A percentile compares a stretch with the other conserved stretches of the same genome.
These are phyloP conservation scores for Amyelois transitella DNA, from an alignment of 1,140 invertebrate genomes.

Conservation along the genomic window DNA sequence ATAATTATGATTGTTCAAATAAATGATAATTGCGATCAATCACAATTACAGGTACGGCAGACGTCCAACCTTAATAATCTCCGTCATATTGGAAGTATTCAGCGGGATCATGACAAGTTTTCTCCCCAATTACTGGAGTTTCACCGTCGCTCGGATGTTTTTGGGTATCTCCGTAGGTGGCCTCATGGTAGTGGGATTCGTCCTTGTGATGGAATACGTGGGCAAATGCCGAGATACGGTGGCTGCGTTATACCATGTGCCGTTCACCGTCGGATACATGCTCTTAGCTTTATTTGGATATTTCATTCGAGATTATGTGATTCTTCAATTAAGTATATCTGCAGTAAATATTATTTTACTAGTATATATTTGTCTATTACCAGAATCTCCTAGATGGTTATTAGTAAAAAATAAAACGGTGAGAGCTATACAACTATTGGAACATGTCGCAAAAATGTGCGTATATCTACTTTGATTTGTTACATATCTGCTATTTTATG, in stretches of 20 bases:
- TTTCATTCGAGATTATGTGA: slow-evolving; percentile 71
- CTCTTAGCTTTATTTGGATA: slow-evolving; percentile 74
- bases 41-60: slow-evolving; percentile 75
- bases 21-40: neutral
- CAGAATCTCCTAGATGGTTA: slow-evolving; percentile 82
- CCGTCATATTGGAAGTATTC: slow-evolving; percentile 76
- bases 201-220: slow-evolving; percentile 73
- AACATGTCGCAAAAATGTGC: slow-evolving; percentile 73
- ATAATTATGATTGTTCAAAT: too few species aligned
- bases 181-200: slow-evolving; percentile 77
- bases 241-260: slow-evolving; percentile 76
- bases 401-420: slow-evolving; percentile 74
- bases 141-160: slow-evolving; percentile 77
- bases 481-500: too few species aligned
- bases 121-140: slow-evolving; percentile 78
- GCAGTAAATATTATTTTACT: slow-evolving; percentile 70
- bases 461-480: slow-evolving; percentile 11
- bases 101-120: slow-evolving; percentile 76
- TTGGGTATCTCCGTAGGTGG: slow-evolving; percentile 77
- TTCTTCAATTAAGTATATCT: slow-evolving; percentile 74
- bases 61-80: slow-evolving; percentile 74
- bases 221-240: slow-evolving; percentile 74
- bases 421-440: slow-evolving; percentile 73
- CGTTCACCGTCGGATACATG: slow-evolving; percentile 75
- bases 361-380: slow-evolving; percentile 78